phyloP scores from a whole-genome alignment of 2,797 vertebrate genomes.

The Anguilla anguilla region DNA sequence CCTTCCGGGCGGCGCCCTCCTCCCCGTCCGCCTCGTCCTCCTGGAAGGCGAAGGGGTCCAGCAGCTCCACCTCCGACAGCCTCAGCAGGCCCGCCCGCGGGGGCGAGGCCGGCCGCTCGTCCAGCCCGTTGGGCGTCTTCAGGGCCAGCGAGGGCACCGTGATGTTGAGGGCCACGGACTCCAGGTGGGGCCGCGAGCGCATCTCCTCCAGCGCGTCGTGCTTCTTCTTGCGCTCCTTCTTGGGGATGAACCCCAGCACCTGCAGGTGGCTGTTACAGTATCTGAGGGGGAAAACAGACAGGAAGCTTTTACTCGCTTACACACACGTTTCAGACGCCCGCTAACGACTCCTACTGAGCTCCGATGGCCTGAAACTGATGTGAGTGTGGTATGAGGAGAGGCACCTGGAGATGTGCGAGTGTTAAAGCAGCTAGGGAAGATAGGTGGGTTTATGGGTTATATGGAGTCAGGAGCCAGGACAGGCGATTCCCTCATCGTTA shows the following conservation, averaged over 20 bases:
- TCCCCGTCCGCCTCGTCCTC: constrained; percentile 84
- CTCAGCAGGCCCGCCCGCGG: constrained; percentile 83
- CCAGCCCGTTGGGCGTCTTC: constrained; percentile 93
- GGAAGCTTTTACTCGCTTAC: not conserved
- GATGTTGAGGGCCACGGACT: constrained; percentile 94
- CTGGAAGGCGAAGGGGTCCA: constrained; percentile 96
- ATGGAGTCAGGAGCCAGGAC: not conserved
- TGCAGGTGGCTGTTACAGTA: constrained; percentile 99
- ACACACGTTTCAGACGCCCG: not conserved
- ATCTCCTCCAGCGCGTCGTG: constrained; percentile 93
- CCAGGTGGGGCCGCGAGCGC: constrained; percentile 88
- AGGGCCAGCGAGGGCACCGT: constrained; percentile 91
- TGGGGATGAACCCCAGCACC: constrained; percentile 98
- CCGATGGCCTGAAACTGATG: not conserved
- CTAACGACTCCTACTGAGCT: not conserved
- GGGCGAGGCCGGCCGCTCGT: constrained; percentile 90
- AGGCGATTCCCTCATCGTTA: not conserved
- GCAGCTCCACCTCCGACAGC: constrained; percentile 86
- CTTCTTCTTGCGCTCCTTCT: constrained; percentile 99
- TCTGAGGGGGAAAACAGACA: constrained; percentile 69
- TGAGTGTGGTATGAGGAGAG: not conserved
- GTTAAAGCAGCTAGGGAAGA: not conserved
- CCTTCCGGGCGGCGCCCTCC: constrained; percentile 86
- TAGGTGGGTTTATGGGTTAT: not conserved
- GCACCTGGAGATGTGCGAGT: not conserved